phyloP scores from a whole-genome alignment of 2,113 vertebrate species.

The Triplophysa rosa region DNA sequence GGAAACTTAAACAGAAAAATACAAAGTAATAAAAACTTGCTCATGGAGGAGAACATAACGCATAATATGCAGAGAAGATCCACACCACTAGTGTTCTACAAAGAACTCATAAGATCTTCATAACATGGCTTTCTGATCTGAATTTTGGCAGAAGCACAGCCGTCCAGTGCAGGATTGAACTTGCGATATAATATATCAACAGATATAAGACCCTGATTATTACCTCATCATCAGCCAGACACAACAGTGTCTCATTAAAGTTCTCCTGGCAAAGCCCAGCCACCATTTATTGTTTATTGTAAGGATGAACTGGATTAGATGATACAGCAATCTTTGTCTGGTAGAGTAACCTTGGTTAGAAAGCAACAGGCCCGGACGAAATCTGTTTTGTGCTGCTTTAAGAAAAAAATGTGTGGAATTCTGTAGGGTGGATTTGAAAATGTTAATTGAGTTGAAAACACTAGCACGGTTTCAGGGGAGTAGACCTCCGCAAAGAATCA shows the following conservation, averaged over 20 bases:
- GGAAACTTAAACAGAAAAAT: not conserved
- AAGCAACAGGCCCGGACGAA: not conserved
- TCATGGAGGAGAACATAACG: conserved; percentile 48
- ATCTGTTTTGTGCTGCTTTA: not conserved
- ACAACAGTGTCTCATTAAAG: conserved; percentile 47
- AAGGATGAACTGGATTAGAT: conserved; percentile 40
- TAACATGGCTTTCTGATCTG: conserved; percentile 65
- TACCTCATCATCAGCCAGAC: conserved; percentile 60
- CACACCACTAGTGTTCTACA: conserved; percentile 5
- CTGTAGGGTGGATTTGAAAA: not conserved
- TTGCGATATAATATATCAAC: conserved; percentile 35
- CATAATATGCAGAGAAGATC: conserved; percentile 69
- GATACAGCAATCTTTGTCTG: conserved; percentile 19
- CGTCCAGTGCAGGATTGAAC: conserved; percentile 48
- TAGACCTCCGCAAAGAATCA: too few relatives aligned
- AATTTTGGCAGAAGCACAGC: conserved; percentile 62
- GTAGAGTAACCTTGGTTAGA: not conserved
- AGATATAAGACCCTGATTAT: conserved; percentile 54
- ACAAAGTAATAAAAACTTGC: too few relatives aligned
- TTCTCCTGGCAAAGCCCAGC: conserved; percentile 10
- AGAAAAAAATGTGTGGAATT: not conserved
- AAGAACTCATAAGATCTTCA: conserved; percentile 70
- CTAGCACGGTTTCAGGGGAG: too few relatives aligned
- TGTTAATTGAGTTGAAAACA: not conserved
- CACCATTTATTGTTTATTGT: conserved; percentile 32